phyloP scores from a whole-genome alignment of 2,797 vertebrate genomes.

The Halcyon chelicuti region DNA sequence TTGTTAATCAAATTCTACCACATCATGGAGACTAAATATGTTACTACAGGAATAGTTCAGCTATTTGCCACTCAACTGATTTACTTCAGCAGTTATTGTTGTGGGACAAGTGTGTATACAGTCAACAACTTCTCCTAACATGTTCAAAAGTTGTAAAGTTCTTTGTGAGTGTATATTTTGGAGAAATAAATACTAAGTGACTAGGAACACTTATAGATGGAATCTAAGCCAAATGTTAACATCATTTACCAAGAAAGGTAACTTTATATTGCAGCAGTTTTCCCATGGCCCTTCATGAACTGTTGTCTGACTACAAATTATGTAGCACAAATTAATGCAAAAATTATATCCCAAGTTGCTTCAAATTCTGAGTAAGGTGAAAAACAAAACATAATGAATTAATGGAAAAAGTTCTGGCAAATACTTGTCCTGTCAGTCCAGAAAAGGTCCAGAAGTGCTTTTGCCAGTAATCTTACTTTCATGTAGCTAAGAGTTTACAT shows the following conservation, averaged over 20 bases:
- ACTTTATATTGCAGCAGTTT: neutral
- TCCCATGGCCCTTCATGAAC: neutral
- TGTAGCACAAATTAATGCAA: neutral
- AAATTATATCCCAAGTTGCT: neutral
- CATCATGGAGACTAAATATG: neutral
- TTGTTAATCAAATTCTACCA: neutral
- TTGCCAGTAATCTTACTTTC: neutral
- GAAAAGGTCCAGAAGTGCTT: neutral
- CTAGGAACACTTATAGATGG: neutral
- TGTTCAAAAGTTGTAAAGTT: neutral
- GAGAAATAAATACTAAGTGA: neutral
- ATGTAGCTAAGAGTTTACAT: neutral
- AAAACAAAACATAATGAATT: neutral
- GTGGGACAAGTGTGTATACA: neutral
- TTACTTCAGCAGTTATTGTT: neutral
- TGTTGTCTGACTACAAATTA: neutral
- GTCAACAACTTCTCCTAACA: accelerated
- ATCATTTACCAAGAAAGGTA: neutral
- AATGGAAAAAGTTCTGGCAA: neutral
- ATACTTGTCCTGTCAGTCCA: neutral
- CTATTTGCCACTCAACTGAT: neutral
- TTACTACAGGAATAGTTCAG: neutral
- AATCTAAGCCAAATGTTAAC: neutral
- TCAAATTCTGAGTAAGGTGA: neutral
- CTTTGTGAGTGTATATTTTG: neutral